Percentiles rank a stretch among this genome's conserved stretches.
Conservation (phyloP, 2,113 vertebrate genomes). For the Syrmaticus mikado region DNA sequence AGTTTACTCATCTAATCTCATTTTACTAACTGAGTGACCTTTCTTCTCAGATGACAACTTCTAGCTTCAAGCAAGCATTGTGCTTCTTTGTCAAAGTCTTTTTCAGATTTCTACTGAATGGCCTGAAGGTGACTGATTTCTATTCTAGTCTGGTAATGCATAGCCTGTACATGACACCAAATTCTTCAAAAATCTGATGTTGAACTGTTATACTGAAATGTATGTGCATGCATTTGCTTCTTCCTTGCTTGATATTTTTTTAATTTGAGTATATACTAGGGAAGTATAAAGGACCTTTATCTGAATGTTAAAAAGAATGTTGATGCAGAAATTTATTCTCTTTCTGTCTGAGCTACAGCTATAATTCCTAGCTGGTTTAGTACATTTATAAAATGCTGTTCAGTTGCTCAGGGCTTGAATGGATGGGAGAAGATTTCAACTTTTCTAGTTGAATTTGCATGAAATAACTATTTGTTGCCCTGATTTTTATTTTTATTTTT, state of each 20-base stretch:
- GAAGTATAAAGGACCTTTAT: neutral
- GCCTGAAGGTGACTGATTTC: neutral
- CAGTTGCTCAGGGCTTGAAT: neutral
- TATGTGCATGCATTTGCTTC: neutral
- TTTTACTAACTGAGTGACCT: conserved; percentile 1
- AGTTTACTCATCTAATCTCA: neutral
- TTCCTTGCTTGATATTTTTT: neutral
- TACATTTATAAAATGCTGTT: neutral
- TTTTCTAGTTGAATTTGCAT: neutral
- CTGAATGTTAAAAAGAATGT: neutral
- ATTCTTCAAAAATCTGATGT: neutral
- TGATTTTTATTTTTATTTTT: no score
- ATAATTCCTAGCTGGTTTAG: neutral
- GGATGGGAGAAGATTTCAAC: neutral
- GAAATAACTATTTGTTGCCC: neutral
- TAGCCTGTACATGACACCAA: neutral
- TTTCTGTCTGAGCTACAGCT: neutral
- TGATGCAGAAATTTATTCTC: neutral
- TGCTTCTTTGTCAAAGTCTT: neutral
- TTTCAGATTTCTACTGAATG: neutral
- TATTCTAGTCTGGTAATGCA: neutral
- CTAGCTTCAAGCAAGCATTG: neutral
- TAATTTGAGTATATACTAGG: neutral
- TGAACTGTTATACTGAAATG: neutral
- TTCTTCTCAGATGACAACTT: neutral